Base-by-base conservation (phyloP, 1,140 invertebrate species). In the Hylaeus volcanicus region DNA sequence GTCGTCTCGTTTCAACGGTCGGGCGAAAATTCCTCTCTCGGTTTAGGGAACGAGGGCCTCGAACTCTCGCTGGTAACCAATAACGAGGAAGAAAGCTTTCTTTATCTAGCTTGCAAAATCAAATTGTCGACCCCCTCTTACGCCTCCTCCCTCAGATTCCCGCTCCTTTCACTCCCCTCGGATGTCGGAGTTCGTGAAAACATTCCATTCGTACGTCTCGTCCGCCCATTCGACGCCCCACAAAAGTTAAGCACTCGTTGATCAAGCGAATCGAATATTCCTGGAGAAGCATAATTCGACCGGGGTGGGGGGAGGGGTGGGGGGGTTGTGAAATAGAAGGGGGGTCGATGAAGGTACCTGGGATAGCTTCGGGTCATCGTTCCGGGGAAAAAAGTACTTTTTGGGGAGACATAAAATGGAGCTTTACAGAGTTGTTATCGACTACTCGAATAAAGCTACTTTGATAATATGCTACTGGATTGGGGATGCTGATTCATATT, bases 1-100 rank as follows among this genome's bases (percentile, higher is more conserved):
- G 63, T 37, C n/a, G 45, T 72, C 60, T 74, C 65, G 73, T 81
- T 77, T 66, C 73, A 73, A 41, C 73, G 68, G 15, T 26, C 43
- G 74, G 56, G 26, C 26, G 26, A 66, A 79, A 84, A 84, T 85
- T 85, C 81, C 58, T 80, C 26, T 51, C 14, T 6, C 55, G 72
- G 70, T 85, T 77, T 81, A 55, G 80, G 45, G 63, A 65, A 69
- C 65, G 71, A 63, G 79, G 39, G 43, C 48, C 70, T 60, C 53
- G 70, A 82, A 81, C 76, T 79, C 53, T 79, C 53, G 26, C 6
- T 53, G 55, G 79, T 82, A 86, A 82, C 84, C 83, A 82, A 82
- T 86, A 86, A 86, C 84, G 84, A 86, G 79, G 83, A 82, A 85
- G 84, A 86, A 86, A 86, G 84, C 83, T 86, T 86, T 86, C 84